phyloP scores from a whole-genome alignment of 2,888 invertebrate genomes.

The Drosophila affinis region DNA sequence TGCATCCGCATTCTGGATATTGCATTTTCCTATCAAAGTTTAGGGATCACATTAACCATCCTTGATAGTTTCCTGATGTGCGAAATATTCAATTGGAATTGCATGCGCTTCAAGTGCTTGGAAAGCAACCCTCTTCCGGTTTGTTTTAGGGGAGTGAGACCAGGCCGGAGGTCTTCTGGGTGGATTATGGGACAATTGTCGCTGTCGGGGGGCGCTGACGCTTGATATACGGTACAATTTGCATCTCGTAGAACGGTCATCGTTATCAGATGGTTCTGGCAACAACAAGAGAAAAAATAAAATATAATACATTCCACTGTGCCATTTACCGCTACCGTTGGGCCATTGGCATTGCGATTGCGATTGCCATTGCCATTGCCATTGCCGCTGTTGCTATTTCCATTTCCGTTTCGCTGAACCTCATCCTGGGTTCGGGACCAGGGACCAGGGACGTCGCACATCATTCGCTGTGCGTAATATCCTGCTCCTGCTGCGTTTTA shows the following conservation, averaged over 20 bases:
- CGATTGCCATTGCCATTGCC: conserved; percentile 45
- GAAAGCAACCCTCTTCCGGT: conserved; percentile 41
- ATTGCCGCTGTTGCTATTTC: conserved; percentile 39
- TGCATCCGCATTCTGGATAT: conserved; percentile 3
- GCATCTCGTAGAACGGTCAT: conserved; percentile 49
- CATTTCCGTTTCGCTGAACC: conserved; percentile 5
- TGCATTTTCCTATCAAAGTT: conserved; percentile 32
- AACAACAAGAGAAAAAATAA: conserved; percentile 16
- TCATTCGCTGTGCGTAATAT: conserved; percentile 58
- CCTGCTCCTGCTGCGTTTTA: conserved; percentile 76
- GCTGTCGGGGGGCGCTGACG: conserved; percentile 29
- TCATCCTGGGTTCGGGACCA: not conserved
- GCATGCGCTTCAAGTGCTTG: conserved; percentile 31
- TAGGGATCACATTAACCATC: conserved; percentile 31
- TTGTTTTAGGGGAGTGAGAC: conserved; percentile 1
- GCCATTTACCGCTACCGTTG: conserved; percentile 30
- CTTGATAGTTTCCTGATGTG: conserved; percentile 38
- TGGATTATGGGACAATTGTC: conserved; percentile 31
- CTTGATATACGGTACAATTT: conserved; percentile 35
- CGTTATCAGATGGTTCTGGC: conserved; percentile 45
- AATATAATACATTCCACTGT: conserved; percentile 31
- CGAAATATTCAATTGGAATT: conserved; percentile 40
- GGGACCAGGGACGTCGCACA: conserved; percentile 8
- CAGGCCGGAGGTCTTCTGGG: not conserved
- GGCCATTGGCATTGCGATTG: conserved; percentile 30